Base-by-base conservation (phyloP, 30 jellyfish, hydroid and myxozoan genomes). In the Pelagia noctiluca region DNA sequence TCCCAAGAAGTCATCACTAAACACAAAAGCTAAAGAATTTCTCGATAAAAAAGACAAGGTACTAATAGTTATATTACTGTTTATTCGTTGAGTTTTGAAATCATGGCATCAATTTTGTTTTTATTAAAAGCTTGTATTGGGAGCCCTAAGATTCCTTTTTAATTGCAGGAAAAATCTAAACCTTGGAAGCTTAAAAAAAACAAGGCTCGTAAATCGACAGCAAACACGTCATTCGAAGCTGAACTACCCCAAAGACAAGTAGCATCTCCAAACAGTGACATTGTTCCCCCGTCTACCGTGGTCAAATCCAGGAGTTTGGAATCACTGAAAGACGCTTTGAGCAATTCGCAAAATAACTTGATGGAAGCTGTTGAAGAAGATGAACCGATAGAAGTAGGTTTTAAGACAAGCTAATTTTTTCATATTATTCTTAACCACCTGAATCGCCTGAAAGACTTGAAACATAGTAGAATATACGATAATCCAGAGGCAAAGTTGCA, bases 241-340 rank as follows among this genome's bases (percentile, higher is more conserved):
- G 95, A 85, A 28, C 70, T 71, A 1, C 78, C 83, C 3, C 71
- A 78, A 18, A 37, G 84, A n/a, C 67, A 76, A 22, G 77, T 35
- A 32, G 64, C 62, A 76, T 72, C 90, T 0, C 84, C 91, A 1
- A 82, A 36, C 32, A 50, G 80, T 10, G 87, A 71, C 12, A 8
- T 28, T 10, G 68, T 50, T 23, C 86, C 96, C 1, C 93, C 90
- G 8, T 25, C 98, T 3, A 25, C 89, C 18, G 60, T 63, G 61
- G 96, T 76, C 30, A 86, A 86, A 76, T 92, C 98, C 28, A 71
- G 98, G 28, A 92, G 98, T 60, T 73, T 92, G 54, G 98, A 92
- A 61, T 92, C 98, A 24, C 48, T 92, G 33, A 66, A 86, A 60
- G 98, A 86, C 63, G 85, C 97, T 3, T 24, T 92, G 23, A 74